phyloP scores from a whole-genome alignment of 2,113 vertebrate species.

The Halichoerus grypus region DNA sequence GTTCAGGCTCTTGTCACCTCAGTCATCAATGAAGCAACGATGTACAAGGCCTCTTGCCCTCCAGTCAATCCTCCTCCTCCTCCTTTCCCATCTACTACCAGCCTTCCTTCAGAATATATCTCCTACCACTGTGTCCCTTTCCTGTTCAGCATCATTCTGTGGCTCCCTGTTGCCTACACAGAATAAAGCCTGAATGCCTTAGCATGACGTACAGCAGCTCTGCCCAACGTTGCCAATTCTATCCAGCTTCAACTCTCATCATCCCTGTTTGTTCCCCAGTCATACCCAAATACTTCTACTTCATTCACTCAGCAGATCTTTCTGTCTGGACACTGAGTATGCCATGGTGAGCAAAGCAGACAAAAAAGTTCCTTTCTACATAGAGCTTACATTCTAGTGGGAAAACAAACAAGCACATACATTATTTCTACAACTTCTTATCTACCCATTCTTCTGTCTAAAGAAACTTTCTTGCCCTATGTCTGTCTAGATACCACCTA shows the following conservation, averaged over 20 bases:
- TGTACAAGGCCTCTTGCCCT: not conserved
- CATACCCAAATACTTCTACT: not conserved
- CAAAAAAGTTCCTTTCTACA: not conserved
- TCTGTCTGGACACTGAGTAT: not conserved
- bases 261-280: not conserved
- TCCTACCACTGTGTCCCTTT: not conserved
- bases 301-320: not conserved
- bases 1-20: not conserved
- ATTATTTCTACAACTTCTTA: not conserved
- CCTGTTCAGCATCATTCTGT: not conserved
- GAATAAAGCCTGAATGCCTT: not conserved
- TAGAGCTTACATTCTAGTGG: not conserved
- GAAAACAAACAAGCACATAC: not conserved
- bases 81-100: not conserved
- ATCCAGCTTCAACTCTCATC: not conserved
- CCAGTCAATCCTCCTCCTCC: not conserved
- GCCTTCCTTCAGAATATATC: not conserved
- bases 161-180: not conserved
- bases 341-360: not conserved
- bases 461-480: not conserved
- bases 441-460: not conserved
- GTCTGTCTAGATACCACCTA: slow-evolving; percentile 27
- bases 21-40: not conserved
- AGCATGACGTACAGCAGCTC: not conserved
- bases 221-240: not conserved